Conservation (phyloP, 2,113 vertebrate genomes). For the Candoia aspera region DNA sequence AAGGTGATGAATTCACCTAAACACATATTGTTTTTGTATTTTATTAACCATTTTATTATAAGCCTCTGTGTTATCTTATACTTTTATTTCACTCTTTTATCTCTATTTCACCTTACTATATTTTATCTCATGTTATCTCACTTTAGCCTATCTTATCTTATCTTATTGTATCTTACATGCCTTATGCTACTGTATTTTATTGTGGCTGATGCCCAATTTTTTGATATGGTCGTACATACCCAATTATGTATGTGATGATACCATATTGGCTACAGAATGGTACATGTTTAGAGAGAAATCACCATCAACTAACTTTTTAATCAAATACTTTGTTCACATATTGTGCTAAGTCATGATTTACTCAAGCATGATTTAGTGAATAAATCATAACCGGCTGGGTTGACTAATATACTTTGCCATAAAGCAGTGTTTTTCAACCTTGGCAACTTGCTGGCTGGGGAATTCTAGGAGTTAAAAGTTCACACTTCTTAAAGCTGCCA, state of each 20-base stretch:
- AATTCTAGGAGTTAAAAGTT: background rate
- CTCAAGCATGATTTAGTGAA: background rate
- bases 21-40: too few relatives aligned
- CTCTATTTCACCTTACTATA: too few relatives aligned
- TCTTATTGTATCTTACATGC: too few relatives aligned
- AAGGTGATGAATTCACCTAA: too few relatives aligned
- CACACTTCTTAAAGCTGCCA: background rate
- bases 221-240: too few relatives aligned
- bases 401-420: background rate
- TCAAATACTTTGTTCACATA: background rate
- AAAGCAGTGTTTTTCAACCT: background rate
- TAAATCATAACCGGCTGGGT: background rate
- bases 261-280: background rate
- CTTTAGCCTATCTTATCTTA: too few relatives aligned
- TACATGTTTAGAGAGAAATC: background rate
- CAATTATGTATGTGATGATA: background rate
- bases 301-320: background rate
- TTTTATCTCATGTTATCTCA: too few relatives aligned
- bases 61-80: too few relatives aligned
- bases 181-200: too few relatives aligned
- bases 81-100: too few relatives aligned
- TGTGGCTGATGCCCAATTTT: too few relatives aligned
- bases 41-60: too few relatives aligned
- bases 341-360: background rate
- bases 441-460: background rate